These are phyloP conservation scores for Pangasius sanitwongsei DNA, from an alignment of 2,797 vertebrate species.

Conservation along the genomic window DNA sequence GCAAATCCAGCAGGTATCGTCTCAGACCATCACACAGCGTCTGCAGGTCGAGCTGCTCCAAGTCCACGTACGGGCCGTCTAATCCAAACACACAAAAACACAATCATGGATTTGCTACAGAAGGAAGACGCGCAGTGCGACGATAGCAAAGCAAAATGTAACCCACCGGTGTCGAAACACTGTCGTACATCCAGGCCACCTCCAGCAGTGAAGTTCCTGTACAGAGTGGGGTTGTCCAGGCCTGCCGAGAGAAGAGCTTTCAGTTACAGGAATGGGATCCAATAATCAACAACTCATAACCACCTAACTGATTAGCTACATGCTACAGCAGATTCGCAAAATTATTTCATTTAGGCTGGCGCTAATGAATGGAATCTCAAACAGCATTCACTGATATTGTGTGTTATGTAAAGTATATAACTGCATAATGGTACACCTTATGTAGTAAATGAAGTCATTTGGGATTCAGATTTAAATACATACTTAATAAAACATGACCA, in stretches of 20 bases:
- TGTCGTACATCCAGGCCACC: constrained; percentile 86
- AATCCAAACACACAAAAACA: constrained; percentile 20
- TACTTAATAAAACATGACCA: not conserved
- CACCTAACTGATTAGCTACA: not conserved
- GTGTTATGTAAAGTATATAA: not conserved
- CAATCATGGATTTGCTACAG: not conserved
- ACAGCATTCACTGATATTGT: not conserved
- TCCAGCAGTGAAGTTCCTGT: constrained; percentile 86
- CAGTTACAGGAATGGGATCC: not conserved
- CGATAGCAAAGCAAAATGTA: too few relatives aligned
- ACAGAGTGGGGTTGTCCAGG: constrained; percentile 89
- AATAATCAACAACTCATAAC: not conserved
- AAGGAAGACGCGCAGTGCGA: not conserved
- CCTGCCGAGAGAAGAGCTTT: constrained; percentile 69
- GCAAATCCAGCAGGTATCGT: constrained; percentile 90
- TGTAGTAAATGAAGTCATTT: not conserved
- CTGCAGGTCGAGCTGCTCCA: constrained; percentile 87
- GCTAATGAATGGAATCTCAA: not conserved
- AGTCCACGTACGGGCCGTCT: constrained; percentile 78
- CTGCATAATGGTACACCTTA: not conserved
- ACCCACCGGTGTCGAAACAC: constrained; percentile 89
- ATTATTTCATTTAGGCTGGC: not conserved
- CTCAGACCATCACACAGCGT: constrained; percentile 86
- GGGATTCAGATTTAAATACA: not conserved
- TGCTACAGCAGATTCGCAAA: not conserved